phyloP scores from a whole-genome alignment of 2,888 invertebrate genomes.

The Nomada fucata region DNA sequence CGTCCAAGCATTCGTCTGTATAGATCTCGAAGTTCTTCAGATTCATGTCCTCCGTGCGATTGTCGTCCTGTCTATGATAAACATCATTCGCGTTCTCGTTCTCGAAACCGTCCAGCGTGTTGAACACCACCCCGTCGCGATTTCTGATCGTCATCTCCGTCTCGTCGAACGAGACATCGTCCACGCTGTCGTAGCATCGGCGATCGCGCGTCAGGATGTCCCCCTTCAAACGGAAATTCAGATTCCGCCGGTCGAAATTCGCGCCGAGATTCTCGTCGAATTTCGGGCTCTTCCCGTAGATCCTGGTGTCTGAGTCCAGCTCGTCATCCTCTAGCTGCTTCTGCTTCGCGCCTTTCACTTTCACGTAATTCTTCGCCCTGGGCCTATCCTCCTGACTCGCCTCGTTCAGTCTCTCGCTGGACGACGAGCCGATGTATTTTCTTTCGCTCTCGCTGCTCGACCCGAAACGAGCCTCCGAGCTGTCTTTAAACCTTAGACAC shows the following conservation, averaged over 20 bases:
- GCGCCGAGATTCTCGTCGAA: conserved; percentile 80
- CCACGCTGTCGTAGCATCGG: conserved; percentile 69
- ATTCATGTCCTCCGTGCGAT: conserved; percentile 67
- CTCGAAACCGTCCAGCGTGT: conserved; percentile 80
- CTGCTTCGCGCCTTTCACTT: conserved; percentile 79
- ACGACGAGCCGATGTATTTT: conserved; percentile 74
- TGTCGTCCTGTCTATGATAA: conserved; percentile 55
- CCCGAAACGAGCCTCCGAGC: conserved; percentile 74
- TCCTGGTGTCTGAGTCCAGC: conserved; percentile 78
- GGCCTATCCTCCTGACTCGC: conserved; percentile 60
- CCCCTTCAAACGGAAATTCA: conserved; percentile 62
- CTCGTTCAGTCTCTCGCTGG: conserved; percentile 78
- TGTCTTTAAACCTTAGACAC: conserved; percentile 66
- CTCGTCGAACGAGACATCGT: conserved; percentile 75
- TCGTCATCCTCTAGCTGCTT: conserved; percentile 81
- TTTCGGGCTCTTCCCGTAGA: conserved; percentile 82
- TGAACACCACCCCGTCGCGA: conserved; percentile 80
- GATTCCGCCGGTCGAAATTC: conserved; percentile 71
- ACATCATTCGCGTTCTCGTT: conserved; percentile 69
- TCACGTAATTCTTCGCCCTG: conserved; percentile 73
- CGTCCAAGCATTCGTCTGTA: conserved; percentile 54
- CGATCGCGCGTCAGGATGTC: conserved; percentile 60
- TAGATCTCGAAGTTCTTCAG: conserved; percentile 64
- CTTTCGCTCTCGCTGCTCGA: conserved; percentile 80
- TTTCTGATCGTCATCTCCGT: conserved; percentile 56